phyloP scores from a whole-genome alignment of 2,888 invertebrate genomes.

The Drosophila infuscata region DNA sequence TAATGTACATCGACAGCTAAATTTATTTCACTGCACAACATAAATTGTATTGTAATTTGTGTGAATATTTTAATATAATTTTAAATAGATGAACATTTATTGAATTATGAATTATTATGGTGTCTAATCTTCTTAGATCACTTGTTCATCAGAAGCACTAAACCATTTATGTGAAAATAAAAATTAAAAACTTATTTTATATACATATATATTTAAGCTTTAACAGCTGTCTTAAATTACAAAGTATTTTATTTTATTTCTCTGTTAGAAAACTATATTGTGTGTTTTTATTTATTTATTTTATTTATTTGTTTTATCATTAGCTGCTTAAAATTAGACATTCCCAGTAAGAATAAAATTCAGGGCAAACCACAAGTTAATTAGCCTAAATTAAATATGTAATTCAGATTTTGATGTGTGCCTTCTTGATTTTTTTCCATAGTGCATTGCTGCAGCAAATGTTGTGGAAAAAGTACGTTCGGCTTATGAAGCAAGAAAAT shows the following conservation, averaged over 20 bases:
- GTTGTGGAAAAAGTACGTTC: constrained; percentile 56
- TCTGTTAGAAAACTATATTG: too few relatives aligned
- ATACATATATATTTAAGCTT: neutral
- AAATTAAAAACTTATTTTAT: too few relatives aligned
- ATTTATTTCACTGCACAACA: constrained; percentile 17
- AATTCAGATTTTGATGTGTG: constrained; percentile 2
- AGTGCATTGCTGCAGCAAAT: constrained; percentile 44
- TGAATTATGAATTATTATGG: neutral
- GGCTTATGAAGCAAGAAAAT: constrained; percentile 59
- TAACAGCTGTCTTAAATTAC: too few relatives aligned
- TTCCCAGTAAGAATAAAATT: neutral
- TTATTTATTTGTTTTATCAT: neutral
- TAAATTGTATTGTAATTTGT: constrained; percentile 10
- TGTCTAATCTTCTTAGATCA: too few relatives aligned
- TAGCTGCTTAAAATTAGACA: neutral
- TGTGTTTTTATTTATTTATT: neutral
- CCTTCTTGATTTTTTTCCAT: constrained; percentile 15
- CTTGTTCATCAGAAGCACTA: neutral
- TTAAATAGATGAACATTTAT: neutral
- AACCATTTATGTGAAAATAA: neutral
- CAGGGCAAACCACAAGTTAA: neutral
- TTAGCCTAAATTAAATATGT: neutral
- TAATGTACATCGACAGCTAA: constrained; percentile 14
- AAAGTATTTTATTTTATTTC: neutral
- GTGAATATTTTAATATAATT: constrained; percentile 1